Evolutionary conservation across 2,797 vertebrate species (phyloP).

Genomic region (Periophthalmus magnuspinnatus): DNA sequence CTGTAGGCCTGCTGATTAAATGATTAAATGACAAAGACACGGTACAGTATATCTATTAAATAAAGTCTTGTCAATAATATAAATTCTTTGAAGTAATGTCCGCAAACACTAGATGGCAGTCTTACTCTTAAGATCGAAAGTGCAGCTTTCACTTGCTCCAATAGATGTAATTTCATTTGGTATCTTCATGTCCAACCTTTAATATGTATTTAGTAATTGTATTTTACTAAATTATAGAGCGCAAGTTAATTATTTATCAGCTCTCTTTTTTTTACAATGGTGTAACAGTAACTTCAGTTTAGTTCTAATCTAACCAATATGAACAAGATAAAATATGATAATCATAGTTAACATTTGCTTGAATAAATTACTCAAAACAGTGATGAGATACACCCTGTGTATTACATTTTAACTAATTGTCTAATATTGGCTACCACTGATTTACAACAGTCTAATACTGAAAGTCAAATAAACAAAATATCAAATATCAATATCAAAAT

Average conservation of each 20-base stretch:
- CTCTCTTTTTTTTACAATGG: not conserved
- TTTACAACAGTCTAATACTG: not conserved
- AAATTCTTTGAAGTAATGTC: not conserved
- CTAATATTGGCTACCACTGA: not conserved
- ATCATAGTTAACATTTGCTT: too few species aligned
- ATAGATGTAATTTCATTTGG: not conserved
- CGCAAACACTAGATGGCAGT: conserved; percentile 47
- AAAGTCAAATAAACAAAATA: not conserved
- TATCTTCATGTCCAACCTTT: not conserved
- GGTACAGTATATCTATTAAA: not conserved
- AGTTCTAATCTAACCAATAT: not conserved
- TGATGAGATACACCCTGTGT: not conserved
- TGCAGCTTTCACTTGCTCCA: not conserved
- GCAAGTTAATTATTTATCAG: not conserved
- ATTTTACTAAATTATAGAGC: not conserved
- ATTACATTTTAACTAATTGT: not conserved
- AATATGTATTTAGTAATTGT: not conserved
- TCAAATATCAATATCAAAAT: not conserved
- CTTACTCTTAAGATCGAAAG: conserved; percentile 25
- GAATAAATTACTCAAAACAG: too few species aligned
- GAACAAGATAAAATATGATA: not conserved
- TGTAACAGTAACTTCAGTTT: not conserved
- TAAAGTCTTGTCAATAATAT: not conserved
- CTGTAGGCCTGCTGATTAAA: not conserved
- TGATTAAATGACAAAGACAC: too few species aligned